These are phyloP conservation scores for Odontamblyopus lacepedii DNA, from an alignment of 2,797 vertebrate species.

Conservation along the genomic window DNA sequence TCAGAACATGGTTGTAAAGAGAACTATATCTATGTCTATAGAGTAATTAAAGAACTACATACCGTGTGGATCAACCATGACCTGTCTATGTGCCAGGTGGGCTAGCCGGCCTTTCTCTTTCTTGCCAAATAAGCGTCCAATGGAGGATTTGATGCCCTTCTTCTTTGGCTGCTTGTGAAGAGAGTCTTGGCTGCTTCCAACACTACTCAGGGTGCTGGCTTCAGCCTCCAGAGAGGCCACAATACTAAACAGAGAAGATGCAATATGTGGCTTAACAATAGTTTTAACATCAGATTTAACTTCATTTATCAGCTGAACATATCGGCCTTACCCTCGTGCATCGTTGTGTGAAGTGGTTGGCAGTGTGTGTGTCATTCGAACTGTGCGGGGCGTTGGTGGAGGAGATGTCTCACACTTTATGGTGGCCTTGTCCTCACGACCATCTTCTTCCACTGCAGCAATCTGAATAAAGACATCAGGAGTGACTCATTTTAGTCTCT, in stretches of 20 bases:
- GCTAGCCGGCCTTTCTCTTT: conserved; percentile 95
- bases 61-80: conserved; percentile 78
- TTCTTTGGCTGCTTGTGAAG: conserved; percentile 98
- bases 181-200: conserved; percentile 96
- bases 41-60: neutral
- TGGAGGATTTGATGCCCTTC: conserved; percentile 99
- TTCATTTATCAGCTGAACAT: neutral
- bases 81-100: conserved; percentile 90
- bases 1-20: neutral
- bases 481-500: neutral
- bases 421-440: conserved; percentile 96
- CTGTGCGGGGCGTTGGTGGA: conserved; percentile 90
- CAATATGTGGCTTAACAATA: neutral
- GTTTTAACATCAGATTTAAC: neutral
- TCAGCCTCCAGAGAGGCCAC: conserved; percentile 90
- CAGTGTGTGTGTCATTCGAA: conserved; percentile 96
- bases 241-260: conserved; percentile 72
- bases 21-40: neutral
- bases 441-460: conserved; percentile 95
- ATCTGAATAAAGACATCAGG: conserved; percentile 78
- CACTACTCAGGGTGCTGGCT: conserved; percentile 89
- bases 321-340: conserved; percentile 81
- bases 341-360: conserved; percentile 97
- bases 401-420: conserved; percentile 99
- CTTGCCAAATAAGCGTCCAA: conserved; percentile 98